Conservation (phyloP, 1,140 invertebrate species). For the Heliconius eleuchia region DNA sequence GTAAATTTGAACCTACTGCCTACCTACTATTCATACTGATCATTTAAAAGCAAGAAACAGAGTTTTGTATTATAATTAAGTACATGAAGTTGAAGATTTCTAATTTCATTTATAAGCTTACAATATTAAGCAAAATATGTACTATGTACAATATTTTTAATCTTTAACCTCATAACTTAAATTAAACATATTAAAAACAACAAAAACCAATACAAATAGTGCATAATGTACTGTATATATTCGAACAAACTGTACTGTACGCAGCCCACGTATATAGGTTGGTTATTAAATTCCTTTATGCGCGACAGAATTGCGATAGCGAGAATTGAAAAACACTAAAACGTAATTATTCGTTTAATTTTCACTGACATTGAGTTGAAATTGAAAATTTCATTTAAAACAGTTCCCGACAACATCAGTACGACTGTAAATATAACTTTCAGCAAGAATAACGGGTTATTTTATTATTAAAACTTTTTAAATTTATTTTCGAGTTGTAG, state of each 20-base stretch:
- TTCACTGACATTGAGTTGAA: constrained; percentile 25
- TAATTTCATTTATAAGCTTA: no score
- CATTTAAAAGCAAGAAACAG: no score
- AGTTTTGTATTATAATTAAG: no score
- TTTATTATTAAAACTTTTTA: neutral
- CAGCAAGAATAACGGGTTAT: neutral
- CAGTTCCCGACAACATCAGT: neutral
- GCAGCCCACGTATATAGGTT: neutral
- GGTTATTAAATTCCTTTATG: constrained; percentile 32
- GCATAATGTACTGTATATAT: neutral
- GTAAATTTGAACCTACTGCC: no score
- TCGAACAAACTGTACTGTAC: neutral
- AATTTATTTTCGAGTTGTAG: neutral
- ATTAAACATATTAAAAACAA: neutral
- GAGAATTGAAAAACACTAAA: constrained; percentile 31
- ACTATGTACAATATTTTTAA: no score
- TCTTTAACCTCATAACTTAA: neutral
- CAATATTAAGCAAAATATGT: no score
- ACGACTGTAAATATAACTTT: neutral
- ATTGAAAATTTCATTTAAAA: constrained; percentile 27
- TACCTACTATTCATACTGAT: no score
- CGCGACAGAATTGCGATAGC: constrained; percentile 6
- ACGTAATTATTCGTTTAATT: constrained; percentile 31
- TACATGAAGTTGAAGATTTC: no score
- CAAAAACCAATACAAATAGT: neutral